phyloP scores from a whole-genome alignment of 2,888 invertebrate species.

The Xylocampa areola region DNA sequence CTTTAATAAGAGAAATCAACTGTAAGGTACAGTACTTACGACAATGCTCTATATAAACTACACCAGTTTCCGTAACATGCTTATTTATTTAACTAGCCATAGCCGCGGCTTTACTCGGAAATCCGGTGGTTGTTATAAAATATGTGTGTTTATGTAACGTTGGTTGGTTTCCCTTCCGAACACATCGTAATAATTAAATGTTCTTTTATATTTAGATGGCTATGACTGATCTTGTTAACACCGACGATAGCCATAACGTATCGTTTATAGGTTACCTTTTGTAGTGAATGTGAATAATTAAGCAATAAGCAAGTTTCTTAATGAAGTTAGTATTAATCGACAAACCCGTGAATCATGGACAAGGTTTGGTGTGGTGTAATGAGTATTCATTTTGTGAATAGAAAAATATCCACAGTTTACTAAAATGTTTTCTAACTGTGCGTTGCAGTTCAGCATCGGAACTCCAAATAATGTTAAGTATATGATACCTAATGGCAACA shows the following conservation, averaged over 20 bases:
- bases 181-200: neutral
- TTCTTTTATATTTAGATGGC: constrained; percentile 4
- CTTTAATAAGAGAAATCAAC: constrained; percentile 23
- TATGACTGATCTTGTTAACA: neutral
- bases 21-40: constrained; percentile 9
- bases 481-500: too few relatives aligned
- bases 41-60: neutral
- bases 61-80: constrained; percentile 1
- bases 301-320: constrained; percentile 9
- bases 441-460: too few relatives aligned
- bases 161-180: constrained; percentile 8
- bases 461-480: too few relatives aligned
- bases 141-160: constrained; percentile 35
- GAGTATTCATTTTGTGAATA: too few relatives aligned
- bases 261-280: neutral
- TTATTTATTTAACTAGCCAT: constrained; percentile 29
- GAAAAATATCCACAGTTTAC: too few relatives aligned
- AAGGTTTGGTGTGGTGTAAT: constrained; percentile 2
- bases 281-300: too few relatives aligned
- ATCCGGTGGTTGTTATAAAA: constrained; percentile 31
- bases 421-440: too few relatives aligned
- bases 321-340: constrained; percentile 20
- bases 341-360: neutral
- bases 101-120: constrained; percentile 31
- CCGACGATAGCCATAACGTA: neutral